phyloP scores from a whole-genome alignment of 2,797 vertebrate genomes.

The Chrosomus eos region DNA sequence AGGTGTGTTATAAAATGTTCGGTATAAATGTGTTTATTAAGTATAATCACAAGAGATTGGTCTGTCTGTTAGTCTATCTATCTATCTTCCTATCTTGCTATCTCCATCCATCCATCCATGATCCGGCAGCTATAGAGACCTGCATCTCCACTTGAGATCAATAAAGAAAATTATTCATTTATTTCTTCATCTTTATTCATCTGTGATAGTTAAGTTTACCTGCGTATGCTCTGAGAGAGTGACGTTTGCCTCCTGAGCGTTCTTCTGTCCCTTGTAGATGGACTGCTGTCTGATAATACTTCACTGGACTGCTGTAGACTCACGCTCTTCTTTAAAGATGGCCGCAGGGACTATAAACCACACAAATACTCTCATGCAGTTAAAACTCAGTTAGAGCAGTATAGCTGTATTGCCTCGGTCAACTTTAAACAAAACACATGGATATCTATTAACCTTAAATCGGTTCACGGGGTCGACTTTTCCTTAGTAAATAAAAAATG shows the following conservation, averaged over 20 bases:
- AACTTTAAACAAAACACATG: not conserved
- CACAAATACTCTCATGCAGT: slow-evolving; percentile 12
- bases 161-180: too few relatives aligned
- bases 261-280: slow-evolving; percentile 63
- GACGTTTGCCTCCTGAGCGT: slow-evolving; percentile 86
- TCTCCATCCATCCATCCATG: too few relatives aligned
- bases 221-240: slow-evolving; percentile 93
- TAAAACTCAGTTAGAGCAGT: not conserved
- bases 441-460: not conserved
- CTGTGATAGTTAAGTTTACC: slow-evolving; percentile 71
- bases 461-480: too few relatives aligned
- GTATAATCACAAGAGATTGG: too few relatives aligned
- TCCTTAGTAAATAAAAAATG: too few relatives aligned
- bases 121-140: too few relatives aligned
- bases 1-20: too few relatives aligned
- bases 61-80: too few relatives aligned
- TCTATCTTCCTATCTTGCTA: too few relatives aligned
- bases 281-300: slow-evolving; percentile 63
- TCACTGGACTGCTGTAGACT: slow-evolving; percentile 78
- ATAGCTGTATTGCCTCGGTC: not conserved
- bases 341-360: slow-evolving; percentile 75
- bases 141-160: not conserved
- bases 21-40: too few relatives aligned
- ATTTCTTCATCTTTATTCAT: not conserved
- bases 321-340: slow-evolving; percentile 83